Base-by-base conservation (phyloP, 2,113 vertebrate species). In the Trogon melanurus region DNA sequence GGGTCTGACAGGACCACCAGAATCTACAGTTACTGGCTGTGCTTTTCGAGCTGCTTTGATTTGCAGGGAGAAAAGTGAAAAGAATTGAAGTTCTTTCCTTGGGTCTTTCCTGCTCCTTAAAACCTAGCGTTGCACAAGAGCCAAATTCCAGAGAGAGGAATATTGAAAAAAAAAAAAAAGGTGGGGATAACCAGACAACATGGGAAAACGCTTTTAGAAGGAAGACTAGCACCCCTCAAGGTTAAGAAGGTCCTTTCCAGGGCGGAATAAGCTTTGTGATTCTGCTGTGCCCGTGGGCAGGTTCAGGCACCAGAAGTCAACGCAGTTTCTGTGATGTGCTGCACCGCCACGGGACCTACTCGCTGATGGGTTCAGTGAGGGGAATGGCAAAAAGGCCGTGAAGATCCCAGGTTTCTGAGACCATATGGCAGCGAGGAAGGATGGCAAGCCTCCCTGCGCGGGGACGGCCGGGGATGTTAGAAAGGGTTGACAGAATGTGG, bases 381-480 rank as follows among this genome's bases (percentile, higher is more conserved):
- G 61, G 21, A 82, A 56, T 6, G 15, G 51, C 51, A 73, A 47
- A 93, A 48, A 51, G 15, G 8, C 13, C 4, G 0, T 13, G 60
- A 45, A 45, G 60, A 30, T 60, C 69, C 13, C 7, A 1, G 8
- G 8, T 65, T 90, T 26, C 58, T 57, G 74, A 92, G 60, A 32
- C 20, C 13, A 13, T 21, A 25, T 8, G 26, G 20, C 56, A 82
- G 54, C 16, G 72, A 64, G 64, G 34, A 58, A 47, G 75, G 32
- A 47, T 9, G 5, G 44, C 21, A 80, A 75, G 5, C 23, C 15
- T 51, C 51, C 6, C 44, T 21, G 0, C 0, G 6, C 1, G 7
- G 36, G 56, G 9, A 30, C 69, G 58, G 6, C 16, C 16, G 6
- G 58, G 53, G 34, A 17, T 80, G 54, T 47, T 41, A 27, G 8